Percentiles rank a stretch among this genome's conserved stretches.
Evolutionary conservation across 2,113 vertebrate species (phyloP).

Genomic region (Chionomys nivalis): DNA sequence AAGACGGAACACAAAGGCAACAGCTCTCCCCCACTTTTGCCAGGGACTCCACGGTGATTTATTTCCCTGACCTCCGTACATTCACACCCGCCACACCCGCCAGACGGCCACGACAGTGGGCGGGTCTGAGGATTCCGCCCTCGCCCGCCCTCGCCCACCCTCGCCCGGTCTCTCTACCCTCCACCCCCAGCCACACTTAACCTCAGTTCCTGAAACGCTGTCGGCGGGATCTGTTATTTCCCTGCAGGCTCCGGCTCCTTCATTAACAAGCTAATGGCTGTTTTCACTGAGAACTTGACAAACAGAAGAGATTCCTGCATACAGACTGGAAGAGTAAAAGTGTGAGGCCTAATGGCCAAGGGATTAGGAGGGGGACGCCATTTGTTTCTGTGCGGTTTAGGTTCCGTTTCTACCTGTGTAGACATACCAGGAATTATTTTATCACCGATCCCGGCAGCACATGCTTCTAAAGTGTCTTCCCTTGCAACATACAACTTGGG

Average conservation of each 20-base stretch:
- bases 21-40: too few species aligned
- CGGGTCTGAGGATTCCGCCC: not conserved
- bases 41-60: not conserved
- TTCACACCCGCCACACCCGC: accelerated
- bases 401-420: not conserved
- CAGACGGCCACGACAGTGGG: not conserved
- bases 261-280: conserved; percentile 59
- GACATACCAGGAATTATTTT: not conserved
- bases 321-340: not conserved
- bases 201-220: not conserved
- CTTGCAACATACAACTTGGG: not conserved
- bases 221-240: not conserved
- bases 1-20: not conserved
- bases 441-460: not conserved
- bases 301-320: not conserved
- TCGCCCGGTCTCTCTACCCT: not conserved
- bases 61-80: too few species aligned
- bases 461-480: not conserved
- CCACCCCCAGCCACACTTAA: not conserved
- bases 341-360: accelerated
- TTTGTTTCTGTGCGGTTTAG: not conserved
- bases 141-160: too few species aligned
- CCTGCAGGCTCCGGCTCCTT: not conserved
- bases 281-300: not conserved
- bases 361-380: not conserved